A percentile compares a stretch with the other conserved stretches of the same genome.
Evolutionary conservation across 2,888 invertebrate species (phyloP).

Genomic region (Drosophila sordidula): DNA sequence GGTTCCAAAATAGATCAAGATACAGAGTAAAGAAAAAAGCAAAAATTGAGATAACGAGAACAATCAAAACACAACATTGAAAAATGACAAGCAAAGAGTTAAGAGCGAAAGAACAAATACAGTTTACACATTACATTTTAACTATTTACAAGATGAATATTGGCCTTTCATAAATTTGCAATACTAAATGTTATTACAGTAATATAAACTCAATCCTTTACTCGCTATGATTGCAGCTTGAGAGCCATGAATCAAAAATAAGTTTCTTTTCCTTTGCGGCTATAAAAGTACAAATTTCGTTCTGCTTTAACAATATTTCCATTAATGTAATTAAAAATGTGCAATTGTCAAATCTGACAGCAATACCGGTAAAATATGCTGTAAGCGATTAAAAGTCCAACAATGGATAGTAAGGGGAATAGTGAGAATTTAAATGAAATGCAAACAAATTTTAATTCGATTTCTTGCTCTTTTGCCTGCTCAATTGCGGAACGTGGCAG

Average conservation of each 20-base stretch:
- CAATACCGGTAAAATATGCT: constrained; percentile 7
- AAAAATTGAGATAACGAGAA: too few species aligned
- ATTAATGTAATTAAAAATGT: not conserved
- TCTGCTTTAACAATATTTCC: not conserved
- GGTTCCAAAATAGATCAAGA: too few species aligned
- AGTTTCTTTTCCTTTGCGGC: not conserved
- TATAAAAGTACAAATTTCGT: not conserved
- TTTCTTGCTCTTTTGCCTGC: constrained; percentile 12
- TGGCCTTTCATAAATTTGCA: too few species aligned
- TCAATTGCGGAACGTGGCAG: constrained; percentile 28
- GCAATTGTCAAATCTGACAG: constrained; percentile 1
- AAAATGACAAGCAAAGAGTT: too few species aligned
- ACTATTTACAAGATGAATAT: too few species aligned
- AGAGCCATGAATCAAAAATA: not conserved
- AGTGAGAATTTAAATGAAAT: constrained; percentile 33
- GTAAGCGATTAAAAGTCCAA: constrained; percentile 1
- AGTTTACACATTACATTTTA: too few species aligned
- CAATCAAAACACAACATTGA: too few species aligned
- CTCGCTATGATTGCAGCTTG: not conserved
- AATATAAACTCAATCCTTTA: not conserved
- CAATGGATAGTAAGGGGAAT: constrained; percentile 2
- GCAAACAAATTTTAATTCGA: constrained; percentile 51
- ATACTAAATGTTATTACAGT: not conserved
- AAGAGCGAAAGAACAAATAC: too few species aligned
- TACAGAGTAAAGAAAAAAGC: too few species aligned